These are phyloP conservation scores for Pyrgus malvae DNA, from an alignment of 2,888 invertebrate genomes.

Conservation along the genomic window DNA sequence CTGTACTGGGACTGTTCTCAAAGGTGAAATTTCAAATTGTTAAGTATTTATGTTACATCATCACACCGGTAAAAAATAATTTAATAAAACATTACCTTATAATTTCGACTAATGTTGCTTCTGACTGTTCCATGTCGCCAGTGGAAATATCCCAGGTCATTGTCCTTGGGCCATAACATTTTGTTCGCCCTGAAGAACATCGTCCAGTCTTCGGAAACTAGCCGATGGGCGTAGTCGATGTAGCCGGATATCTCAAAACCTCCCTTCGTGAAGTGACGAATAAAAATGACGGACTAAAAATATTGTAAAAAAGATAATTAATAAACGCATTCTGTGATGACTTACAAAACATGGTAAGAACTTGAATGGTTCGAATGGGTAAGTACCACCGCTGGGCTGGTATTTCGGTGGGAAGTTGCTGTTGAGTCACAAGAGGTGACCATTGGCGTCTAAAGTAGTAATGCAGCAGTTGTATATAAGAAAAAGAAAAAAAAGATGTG, in stretches of 20 bases:
- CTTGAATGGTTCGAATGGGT: no score
- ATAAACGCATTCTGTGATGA: no score
- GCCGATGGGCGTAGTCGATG: conserved; percentile 89
- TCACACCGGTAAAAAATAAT: background rate
- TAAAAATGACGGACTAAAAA: conserved; percentile 88
- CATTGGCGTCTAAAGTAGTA: no score
- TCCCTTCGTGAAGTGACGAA: conserved; percentile 84
- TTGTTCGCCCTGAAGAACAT: conserved; percentile 86
- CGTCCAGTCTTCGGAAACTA: conserved; percentile 88
- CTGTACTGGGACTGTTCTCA: no score
- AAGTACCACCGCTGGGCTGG: no score
- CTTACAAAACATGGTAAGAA: no score
- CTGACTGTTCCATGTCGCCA: conserved; percentile 87
- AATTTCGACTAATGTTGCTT: conserved; percentile 89
- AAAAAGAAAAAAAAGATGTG: no score
- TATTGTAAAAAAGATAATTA: background rate
- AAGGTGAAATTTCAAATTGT: no score
- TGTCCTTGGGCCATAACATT: conserved; percentile 84
- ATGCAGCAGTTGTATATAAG: no score
- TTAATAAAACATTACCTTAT: conserved; percentile 74
- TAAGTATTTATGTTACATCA: background rate
- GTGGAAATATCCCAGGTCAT: conserved; percentile 89
- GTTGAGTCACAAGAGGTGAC: no score
- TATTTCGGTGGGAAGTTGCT: no score
- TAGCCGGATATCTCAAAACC: conserved; percentile 93